Evolutionary conservation across 1,140 invertebrate genomes (phyloP), one percentile per base, ranked within the genome.

Genomic region (Dermatophagoides farinae): DNA sequence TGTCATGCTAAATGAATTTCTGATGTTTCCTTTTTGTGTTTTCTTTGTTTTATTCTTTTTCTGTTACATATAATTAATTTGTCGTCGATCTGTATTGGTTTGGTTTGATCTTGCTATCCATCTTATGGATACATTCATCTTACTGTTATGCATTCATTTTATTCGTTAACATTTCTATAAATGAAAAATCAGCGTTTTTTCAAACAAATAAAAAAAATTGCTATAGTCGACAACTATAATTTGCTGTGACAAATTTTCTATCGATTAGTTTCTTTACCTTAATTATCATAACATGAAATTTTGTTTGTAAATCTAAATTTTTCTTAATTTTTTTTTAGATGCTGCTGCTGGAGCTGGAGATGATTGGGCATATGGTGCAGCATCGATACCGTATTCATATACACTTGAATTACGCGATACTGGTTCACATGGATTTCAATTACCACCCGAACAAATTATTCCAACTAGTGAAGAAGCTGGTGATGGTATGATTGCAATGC

Each of bases 361-460:
- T 11, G 66, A 67, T 49, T 67, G 65, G 49, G 63, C 64, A 2
- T 66, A 63, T 43, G 60, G 68, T 8, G 68, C 65, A 37, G 67
- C 66, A 8, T 62, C 65, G 31, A 63, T 73, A 37, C 73, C 70
- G 63, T 72, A 75, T 61, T 66, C 71, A 0, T 75, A 69, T 62
- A 65, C 75, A 38, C 60, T 77, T n/a, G 75, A 75, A 63, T 62
- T 76, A 25, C 67, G 74, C 22, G 67, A 73, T 64, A 61, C 55
- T 31, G 74, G 72, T 20, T 65, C 63, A 49, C 68, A 74, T 62
- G 77, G 77, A 23, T 79, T 78, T 65, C 63, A 77, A n/a, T 66
- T 79, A 20, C 76, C 77, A 8, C 64, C 67, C 9, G 66, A 71
- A 10, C 77, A 80, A 64, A 84, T 90, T 57, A 68, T 79, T 40